A percentile compares a stretch with the other conserved stretches of the same genome.
phyloP scores from a whole-genome alignment of 2,888 invertebrate genomes.

The Aspidiotus destructor region DNA sequence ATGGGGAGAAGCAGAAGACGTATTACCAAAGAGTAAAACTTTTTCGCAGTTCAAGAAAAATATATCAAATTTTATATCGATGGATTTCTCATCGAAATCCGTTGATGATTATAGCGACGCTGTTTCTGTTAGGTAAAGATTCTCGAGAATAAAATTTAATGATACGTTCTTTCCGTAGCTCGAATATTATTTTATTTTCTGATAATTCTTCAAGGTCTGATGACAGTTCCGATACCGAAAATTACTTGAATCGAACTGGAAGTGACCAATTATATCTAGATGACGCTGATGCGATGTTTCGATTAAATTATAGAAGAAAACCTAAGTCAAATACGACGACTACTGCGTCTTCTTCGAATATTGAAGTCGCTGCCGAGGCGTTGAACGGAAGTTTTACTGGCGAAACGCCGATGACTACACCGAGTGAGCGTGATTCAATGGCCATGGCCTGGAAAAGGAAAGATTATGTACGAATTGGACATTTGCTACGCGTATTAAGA shows the following conservation, averaged over 20 bases:
- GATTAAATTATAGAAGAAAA: slow-evolving; percentile 37
- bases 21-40: slow-evolving; percentile 5
- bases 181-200: neutral
- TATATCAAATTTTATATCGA: slow-evolving; percentile 27
- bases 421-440: slow-evolving; percentile 66
- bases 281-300: slow-evolving; percentile 50
- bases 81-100: slow-evolving; percentile 30
- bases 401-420: slow-evolving; percentile 60
- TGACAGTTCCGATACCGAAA: slow-evolving; percentile 77
- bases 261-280: slow-evolving; percentile 43
- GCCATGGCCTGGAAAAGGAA: slow-evolving; percentile 68
- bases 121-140: slow-evolving; percentile 51
- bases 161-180: neutral
- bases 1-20: neutral
- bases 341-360: slow-evolving; percentile 23
- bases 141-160: slow-evolving; percentile 11
- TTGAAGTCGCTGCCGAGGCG: slow-evolving; percentile 78
- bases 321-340: slow-evolving; percentile 12
- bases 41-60: slow-evolving; percentile 23
- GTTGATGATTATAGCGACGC: slow-evolving; percentile 68
- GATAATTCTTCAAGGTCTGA: slow-evolving; percentile 44
- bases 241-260: slow-evolving; percentile 39
- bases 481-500: neutral
- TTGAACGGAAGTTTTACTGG: slow-evolving; percentile 51
- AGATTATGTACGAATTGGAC: slow-evolving; percentile 55